Evolutionary conservation across 2,888 invertebrate genomes (phyloP).

Genomic region (Lepidocyrtinus sp.): DNA sequence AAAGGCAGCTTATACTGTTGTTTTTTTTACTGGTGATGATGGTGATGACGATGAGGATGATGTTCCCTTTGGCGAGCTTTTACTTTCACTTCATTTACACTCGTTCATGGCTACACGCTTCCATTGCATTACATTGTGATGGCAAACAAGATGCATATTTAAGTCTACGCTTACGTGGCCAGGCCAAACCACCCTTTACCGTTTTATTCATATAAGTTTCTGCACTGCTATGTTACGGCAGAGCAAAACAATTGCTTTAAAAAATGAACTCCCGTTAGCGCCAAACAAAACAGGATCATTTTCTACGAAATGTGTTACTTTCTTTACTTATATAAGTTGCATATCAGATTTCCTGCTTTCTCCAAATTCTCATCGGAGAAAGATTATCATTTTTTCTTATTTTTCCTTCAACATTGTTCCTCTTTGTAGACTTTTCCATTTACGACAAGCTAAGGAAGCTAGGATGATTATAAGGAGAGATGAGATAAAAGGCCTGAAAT

Average conservation of each 20-base stretch:
- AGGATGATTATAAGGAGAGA: too few species aligned
- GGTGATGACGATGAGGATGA: slow-evolving; percentile 29
- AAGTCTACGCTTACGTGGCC: background rate
- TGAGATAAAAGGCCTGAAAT: too few species aligned
- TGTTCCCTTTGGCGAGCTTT: slow-evolving; percentile 54
- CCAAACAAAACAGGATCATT: slow-evolving; percentile 5
- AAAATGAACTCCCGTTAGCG: slow-evolving; percentile 17
- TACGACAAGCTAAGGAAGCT: too few species aligned
- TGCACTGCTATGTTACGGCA: slow-evolving; percentile 3
- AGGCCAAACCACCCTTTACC: too few species aligned
- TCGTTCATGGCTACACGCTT: slow-evolving; percentile 17
- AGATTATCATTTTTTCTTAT: slow-evolving; percentile 17
- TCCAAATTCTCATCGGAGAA: background rate
- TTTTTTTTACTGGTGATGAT: slow-evolving; percentile 1
- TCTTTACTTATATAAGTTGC: background rate
- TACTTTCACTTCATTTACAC: slow-evolving; percentile 46
- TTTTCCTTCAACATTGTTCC: background rate
- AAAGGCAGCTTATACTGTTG: background rate
- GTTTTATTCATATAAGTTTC: too few species aligned
- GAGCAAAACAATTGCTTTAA: slow-evolving; percentile 19
- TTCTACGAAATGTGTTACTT: background rate
- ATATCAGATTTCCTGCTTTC: slow-evolving; percentile 1
- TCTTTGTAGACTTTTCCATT: too few species aligned
- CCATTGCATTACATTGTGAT: background rate
- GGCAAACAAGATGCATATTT: slow-evolving; percentile 4